phyloP scores from a whole-genome alignment of 2,113 vertebrate species.

The Blennius ocellaris region DNA sequence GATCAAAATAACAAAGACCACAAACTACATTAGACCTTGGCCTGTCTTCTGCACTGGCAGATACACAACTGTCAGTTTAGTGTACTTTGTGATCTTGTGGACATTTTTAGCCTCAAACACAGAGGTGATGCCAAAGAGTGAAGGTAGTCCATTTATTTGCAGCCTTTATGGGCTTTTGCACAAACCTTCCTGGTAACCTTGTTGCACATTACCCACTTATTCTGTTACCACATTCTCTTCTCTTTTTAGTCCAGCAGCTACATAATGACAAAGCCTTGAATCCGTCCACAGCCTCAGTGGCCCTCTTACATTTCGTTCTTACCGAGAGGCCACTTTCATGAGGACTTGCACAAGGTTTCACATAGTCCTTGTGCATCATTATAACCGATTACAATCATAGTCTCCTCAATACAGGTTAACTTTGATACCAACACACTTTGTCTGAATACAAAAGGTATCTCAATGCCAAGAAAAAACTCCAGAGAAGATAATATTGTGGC shows the following conservation, averaged over 20 bases:
- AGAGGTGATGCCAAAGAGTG: constrained; percentile 7
- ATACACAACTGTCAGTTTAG: constrained; percentile 22
- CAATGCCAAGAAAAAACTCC: not conserved
- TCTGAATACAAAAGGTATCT: not conserved
- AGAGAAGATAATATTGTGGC: not conserved
- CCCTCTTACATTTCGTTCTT: not conserved
- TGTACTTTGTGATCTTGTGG: not conserved
- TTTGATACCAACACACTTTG: not conserved
- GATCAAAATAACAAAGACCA: constrained; percentile 1
- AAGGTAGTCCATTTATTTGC: constrained; percentile 24
- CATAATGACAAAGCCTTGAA: not conserved
- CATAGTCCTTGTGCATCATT: not conserved
- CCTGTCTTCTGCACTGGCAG: constrained; percentile 10
- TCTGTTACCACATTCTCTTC: constrained; percentile 10
- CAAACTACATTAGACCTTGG: constrained; percentile 17
- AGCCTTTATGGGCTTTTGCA: constrained; percentile 20
- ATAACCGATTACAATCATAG: not conserved
- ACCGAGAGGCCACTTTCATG: not conserved
- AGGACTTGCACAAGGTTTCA: constrained; percentile 1
- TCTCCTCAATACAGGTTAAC: not conserved
- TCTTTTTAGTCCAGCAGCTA: not conserved
- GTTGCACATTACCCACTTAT: constrained; percentile 4
- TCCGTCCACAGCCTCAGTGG: not conserved
- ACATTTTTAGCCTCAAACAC: constrained; percentile 23
- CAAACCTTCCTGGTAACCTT: constrained; percentile 17